Evolutionary conservation across 1,140 invertebrate species (phyloP), one percentile per base, ranked within the genome.

Genomic region (Drosophila sechellia): DNA sequence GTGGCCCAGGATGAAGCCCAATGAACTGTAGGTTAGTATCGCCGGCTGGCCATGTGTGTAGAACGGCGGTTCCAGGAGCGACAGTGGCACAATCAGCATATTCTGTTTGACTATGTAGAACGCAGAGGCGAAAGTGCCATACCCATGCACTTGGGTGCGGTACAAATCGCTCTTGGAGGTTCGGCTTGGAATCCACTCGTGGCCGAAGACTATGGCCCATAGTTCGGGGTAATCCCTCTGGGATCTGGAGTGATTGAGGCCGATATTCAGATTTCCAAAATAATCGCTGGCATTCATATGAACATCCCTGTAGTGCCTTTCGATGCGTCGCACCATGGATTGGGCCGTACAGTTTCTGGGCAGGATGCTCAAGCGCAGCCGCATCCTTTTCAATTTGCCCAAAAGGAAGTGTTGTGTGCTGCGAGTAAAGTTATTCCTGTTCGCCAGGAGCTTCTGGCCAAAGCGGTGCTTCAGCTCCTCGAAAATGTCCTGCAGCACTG

Each of bases 1-100:
- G 49, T 86, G 83, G 0, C 61, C 75, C 2, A 86, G 58, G 11
- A 86, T 52, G 12, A 77, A 89, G 10, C 84, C 84, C n/a, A 86
- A 42, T 0, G 48, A 45, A n/a, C 83, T 83, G 13, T 61, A 70
- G 13, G 53, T 58, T 4, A 65, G 40, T 4, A 83, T 3, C 0
- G 43, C 20, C 0, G 25, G 25, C 49, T 87, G 83, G 3, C 48
- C 8, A 0, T 42, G 20, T 0, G 46, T 6, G 35, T 66, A 86
- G 5, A 83, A 48, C 8, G 79, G 61, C 2, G 46, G 13, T 0
- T 39, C 52, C 1, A 87, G 56, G 25, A 87, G 55, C 0, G 83
- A 79, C 0, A 54, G 55, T 0, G 83, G 83, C 53, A 87, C 34
- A 5, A 84, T 25, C 35, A 87, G 42, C 37, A 58, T 10, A 11